Evolutionary conservation across 1,140 invertebrate genomes (phyloP).

Genomic region (Drosophila arizonae): DNA sequence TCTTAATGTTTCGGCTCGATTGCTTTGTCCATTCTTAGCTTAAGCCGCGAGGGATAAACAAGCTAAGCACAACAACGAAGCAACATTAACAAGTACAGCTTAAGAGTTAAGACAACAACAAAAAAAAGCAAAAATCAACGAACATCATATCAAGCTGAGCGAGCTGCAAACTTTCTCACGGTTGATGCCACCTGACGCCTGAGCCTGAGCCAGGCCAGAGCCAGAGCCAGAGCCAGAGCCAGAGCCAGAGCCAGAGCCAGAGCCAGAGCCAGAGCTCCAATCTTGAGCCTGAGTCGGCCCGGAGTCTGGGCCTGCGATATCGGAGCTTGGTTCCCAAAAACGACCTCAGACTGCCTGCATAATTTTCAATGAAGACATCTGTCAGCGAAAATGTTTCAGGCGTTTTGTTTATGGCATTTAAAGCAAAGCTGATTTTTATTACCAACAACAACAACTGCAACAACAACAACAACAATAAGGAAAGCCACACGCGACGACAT

Average conservation of each 20-base stretch:
- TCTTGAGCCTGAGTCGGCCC: not conserved
- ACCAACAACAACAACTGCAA: conserved; percentile 63
- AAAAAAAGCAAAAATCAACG: conserved; percentile 13
- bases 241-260: not conserved
- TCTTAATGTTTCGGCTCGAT: not conserved
- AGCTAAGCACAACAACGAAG: not conserved
- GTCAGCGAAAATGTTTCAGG: conserved; percentile 80
- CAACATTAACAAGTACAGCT: conserved; percentile 16
- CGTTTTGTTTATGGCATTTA: conserved; percentile 81
- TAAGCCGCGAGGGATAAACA: not conserved
- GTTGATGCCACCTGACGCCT: conserved; percentile 69
- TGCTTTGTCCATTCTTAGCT: not conserved
- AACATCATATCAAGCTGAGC: conserved; percentile 39
- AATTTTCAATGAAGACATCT: conserved; percentile 83
- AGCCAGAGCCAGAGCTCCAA: not conserved
- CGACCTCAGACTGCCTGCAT: conserved; percentile 45
- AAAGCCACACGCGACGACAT: conserved; percentile 72
- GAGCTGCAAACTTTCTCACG: conserved; percentile 71
- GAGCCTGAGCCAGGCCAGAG: conserved; percentile 3
- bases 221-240: conserved; percentile 1
- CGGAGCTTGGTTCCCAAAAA: no score
- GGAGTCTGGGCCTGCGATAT: not conserved
- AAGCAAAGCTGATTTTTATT: conserved; percentile 82
- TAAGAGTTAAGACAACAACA: not conserved
- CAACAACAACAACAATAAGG: conserved; percentile 31